A percentile compares a stretch with the other conserved stretches of the same genome.
phyloP scores from a whole-genome alignment of 2,113 vertebrate genomes.

The Melanerpes aurifrons region DNA sequence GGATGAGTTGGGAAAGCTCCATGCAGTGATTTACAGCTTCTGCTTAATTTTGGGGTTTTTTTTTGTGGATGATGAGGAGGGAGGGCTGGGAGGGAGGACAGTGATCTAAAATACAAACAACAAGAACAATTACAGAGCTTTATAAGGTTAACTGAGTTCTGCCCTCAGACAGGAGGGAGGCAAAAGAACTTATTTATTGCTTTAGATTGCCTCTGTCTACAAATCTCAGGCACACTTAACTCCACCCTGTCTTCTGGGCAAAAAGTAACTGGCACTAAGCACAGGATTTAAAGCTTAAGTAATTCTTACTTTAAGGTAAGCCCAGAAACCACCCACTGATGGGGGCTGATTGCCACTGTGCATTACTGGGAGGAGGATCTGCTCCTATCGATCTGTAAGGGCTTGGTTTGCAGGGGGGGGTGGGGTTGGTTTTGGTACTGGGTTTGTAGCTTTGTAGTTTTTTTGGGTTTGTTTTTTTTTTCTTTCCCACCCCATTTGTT shows the following conservation, averaged over 20 bases:
- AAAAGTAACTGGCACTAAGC: background rate
- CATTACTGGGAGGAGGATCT: background rate
- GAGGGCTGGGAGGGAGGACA: background rate
- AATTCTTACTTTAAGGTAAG: background rate
- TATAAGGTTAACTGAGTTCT: constrained; percentile 47
- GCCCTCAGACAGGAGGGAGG: constrained; percentile 38
- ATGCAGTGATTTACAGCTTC: background rate
- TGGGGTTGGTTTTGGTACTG: background rate
- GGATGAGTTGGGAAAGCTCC: background rate
- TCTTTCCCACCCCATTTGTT: no score
- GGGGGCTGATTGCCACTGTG: background rate
- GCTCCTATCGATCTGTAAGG: background rate
- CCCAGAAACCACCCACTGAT: background rate
- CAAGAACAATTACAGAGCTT: constrained; percentile 21
- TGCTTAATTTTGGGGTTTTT: background rate
- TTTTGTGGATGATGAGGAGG: background rate
- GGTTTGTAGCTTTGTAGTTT: no score
- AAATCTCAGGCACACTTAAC: constrained; percentile 12
- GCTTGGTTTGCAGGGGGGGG: background rate
- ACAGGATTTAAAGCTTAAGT: background rate
- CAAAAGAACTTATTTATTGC: constrained; percentile 39
- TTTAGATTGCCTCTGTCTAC: constrained; percentile 36
- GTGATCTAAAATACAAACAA: constrained; percentile 19
- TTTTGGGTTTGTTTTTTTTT: no score
- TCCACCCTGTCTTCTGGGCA: constrained; percentile 48